A percentile compares a stretch with the other conserved stretches of the same genome.
Conservation (phyloP, 1,140 invertebrate genomes). For the Drosophila ananassae region DNA sequence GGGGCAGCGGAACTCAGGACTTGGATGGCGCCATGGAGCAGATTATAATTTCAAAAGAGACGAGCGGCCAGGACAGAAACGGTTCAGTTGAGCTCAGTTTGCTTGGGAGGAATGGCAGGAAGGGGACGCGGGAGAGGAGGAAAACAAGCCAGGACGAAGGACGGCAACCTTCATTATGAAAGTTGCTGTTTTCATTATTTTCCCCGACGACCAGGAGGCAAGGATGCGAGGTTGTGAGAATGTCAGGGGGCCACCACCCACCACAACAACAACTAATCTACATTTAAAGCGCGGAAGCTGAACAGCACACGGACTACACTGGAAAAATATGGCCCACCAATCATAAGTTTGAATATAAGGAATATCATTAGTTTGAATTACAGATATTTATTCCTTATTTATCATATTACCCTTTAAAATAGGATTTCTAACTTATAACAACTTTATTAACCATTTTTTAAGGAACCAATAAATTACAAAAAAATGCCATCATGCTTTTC, state of each 20-base stretch:
- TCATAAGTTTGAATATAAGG: too few species aligned
- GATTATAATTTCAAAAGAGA: conserved; percentile 84
- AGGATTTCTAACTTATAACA: too few species aligned
- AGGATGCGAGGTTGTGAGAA: conserved; percentile 17
- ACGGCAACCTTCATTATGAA: conserved; percentile 74
- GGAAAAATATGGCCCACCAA: background rate
- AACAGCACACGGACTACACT: background rate
- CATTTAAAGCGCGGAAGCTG: conserved; percentile 62
- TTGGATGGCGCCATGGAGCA: conserved; percentile 64
- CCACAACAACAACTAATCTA: conserved; percentile 78
- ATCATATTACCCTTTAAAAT: background rate
- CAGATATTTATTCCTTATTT: background rate
- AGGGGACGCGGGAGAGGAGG: conserved; percentile 3
- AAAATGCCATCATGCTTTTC: background rate
- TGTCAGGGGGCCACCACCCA: conserved; percentile 35
- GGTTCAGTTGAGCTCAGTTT: conserved; percentile 40
- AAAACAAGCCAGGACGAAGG: conserved; percentile 22
- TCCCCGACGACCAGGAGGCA: conserved; percentile 49
- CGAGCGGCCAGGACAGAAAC: conserved; percentile 50
- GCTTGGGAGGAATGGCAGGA: conserved; percentile 6
- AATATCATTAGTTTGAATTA: background rate
- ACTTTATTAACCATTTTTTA: background rate
- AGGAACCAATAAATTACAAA: background rate
- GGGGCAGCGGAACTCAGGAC: conserved; percentile 7
- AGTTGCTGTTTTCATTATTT: conserved; percentile 83